A percentile compares a stretch with the other conserved stretches of the same genome.
Conservation (phyloP, 1,140 invertebrate genomes). For the Geopemphigus sp. region DNA sequence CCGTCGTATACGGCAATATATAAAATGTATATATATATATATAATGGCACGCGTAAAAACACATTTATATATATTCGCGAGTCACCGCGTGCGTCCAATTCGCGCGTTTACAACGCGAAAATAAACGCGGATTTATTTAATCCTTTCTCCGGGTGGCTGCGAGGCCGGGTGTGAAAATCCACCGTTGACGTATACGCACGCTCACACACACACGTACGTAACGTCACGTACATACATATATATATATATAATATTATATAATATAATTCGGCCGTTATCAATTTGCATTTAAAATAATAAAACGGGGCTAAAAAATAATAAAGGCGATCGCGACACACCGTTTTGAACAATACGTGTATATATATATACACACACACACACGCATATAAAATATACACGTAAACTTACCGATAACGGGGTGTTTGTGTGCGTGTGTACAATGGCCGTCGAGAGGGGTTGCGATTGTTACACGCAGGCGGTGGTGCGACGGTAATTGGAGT, state of each 20-base stretch:
- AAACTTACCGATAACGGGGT: not conserved
- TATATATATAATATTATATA: not conserved
- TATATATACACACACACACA: not conserved
- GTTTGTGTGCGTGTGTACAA: not conserved
- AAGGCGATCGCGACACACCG: not conserved
- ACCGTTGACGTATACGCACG: too few relatives aligned
- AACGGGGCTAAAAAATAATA: not conserved
- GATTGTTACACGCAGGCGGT: not conserved
- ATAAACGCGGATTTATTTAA: not conserved
- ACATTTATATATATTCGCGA: too few relatives aligned
- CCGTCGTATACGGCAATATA: too few relatives aligned
- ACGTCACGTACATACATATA: too few relatives aligned
- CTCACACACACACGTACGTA: too few relatives aligned
- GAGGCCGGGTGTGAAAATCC: not conserved
- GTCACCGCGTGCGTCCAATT: too few relatives aligned
- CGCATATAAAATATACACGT: too few relatives aligned
- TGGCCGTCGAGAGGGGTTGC: conserved; percentile 17
- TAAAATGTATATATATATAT: not conserved
- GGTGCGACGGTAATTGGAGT: conserved; percentile 45
- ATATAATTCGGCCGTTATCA: not conserved
- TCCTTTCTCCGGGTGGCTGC: not conserved
- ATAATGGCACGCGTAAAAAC: too few relatives aligned
- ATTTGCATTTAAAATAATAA: conserved; percentile 33
- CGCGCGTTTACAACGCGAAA: too few relatives aligned
- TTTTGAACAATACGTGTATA: not conserved